Percentiles rank a stretch among this genome's conserved stretches.
Conservation (phyloP, 92 coral and sea anemone genomes). For the Phymanthus crucifer region DNA sequence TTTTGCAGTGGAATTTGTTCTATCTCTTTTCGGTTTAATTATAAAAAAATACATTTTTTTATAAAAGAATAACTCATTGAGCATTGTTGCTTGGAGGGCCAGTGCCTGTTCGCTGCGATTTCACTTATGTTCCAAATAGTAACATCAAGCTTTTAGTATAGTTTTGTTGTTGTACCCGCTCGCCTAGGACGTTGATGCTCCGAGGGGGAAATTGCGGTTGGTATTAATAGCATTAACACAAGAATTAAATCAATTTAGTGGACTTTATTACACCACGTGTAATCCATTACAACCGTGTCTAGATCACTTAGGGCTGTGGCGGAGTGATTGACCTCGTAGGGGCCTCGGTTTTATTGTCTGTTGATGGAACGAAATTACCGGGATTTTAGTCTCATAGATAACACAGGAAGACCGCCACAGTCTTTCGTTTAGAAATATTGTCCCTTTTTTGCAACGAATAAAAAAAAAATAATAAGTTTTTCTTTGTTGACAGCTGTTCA, state of each 20-base stretch:
- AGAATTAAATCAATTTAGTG: neutral
- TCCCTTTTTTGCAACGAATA: too few relatives aligned
- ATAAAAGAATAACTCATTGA: too few relatives aligned
- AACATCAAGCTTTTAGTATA: neutral
- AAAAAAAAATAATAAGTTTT: neutral
- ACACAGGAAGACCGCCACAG: neutral
- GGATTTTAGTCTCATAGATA: neutral
- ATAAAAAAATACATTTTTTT: too few relatives aligned
- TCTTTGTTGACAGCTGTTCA: slow-evolving; percentile 79
- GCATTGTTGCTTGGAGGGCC: too few relatives aligned
- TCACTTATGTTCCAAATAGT: neutral
- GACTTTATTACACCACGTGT: neutral
- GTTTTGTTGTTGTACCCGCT: neutral
- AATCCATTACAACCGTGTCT: neutral
- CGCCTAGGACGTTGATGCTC: neutral
- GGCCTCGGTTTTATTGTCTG: neutral
- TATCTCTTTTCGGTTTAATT: too few relatives aligned
- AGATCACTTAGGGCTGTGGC: neutral
- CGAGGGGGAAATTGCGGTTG: neutral
- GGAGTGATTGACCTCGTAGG: neutral
- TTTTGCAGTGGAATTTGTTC: too few relatives aligned
- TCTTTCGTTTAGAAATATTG: neutral
- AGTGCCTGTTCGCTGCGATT: too few relatives aligned
- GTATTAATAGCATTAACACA: neutral
- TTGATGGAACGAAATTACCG: neutral